Evolutionary conservation across 2,888 invertebrate genomes (phyloP).

Genomic region (Apoderus coryli): DNA sequence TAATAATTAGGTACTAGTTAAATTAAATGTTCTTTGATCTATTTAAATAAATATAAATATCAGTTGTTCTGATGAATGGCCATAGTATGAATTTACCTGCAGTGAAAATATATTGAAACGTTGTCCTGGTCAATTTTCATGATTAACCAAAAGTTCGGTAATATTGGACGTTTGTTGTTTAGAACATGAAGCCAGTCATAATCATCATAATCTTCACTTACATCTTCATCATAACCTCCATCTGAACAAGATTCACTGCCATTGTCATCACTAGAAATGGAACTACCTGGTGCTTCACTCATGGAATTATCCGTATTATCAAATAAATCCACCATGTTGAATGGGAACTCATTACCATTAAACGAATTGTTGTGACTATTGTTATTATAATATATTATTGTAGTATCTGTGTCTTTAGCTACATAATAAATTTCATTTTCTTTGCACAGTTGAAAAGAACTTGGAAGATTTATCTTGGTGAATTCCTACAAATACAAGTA

Average conservation of each 20-base stretch:
- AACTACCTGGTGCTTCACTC: no score
- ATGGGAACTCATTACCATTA: slow-evolving; percentile 8
- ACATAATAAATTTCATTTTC: slow-evolving; percentile 46
- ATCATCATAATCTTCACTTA: slow-evolving; percentile 45
- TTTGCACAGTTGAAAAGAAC: slow-evolving; percentile 39
- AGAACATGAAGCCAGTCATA: slow-evolving; percentile 40
- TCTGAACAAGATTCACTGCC: slow-evolving; percentile 27
- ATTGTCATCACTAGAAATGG: slow-evolving; percentile 26
- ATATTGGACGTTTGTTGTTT: slow-evolving; percentile 35
- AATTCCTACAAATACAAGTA: slow-evolving; percentile 40
- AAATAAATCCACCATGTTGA: slow-evolving; percentile 9
- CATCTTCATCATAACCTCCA: slow-evolving; percentile 46
- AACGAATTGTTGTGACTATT: neutral
- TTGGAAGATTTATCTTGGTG: slow-evolving; percentile 37
- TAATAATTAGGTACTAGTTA: no score
- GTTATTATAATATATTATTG: no score
- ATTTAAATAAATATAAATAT: slow-evolving; percentile 6
- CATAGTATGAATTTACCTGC: slow-evolving; percentile 37
- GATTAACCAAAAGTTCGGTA: slow-evolving; percentile 60
- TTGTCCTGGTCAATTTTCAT: slow-evolving; percentile 41
- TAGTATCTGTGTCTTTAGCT: slow-evolving; percentile 33
- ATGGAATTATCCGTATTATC: no score
- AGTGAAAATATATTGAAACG: slow-evolving; percentile 53
- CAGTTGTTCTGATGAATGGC: slow-evolving; percentile 5
- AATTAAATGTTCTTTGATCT: no score